These are phyloP conservation scores for Daptonema setosum DNA, from an alignment of 2,888 invertebrate genomes.

Conservation along the genomic window DNA sequence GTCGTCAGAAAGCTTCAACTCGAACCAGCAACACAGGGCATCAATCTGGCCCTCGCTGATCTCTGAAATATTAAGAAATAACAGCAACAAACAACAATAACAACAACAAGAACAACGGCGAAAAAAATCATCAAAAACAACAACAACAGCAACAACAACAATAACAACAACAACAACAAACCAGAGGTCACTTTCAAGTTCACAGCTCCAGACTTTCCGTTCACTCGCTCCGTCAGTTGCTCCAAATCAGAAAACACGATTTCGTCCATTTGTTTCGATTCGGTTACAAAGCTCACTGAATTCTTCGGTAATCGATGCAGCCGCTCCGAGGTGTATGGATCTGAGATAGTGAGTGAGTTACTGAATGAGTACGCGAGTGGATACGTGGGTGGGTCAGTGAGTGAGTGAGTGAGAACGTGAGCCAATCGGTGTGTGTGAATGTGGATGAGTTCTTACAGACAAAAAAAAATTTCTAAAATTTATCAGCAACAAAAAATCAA, in stretches of 20 bases:
- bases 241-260: not conserved
- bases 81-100: no score
- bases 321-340: not conserved
- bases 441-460: not conserved
- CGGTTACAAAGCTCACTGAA: not conserved
- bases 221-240: not conserved
- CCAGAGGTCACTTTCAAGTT: not conserved
- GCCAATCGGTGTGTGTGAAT: not conserved
- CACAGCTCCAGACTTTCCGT: not conserved
- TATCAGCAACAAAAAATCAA: no score
- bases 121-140: no score
- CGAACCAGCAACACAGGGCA: not conserved
- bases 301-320: not conserved
- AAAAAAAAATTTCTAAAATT: no score
- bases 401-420: no score
- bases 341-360: no score
- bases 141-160: no score
- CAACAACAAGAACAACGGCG: no score
- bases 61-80: no score
- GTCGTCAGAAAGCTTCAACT: not conserved
- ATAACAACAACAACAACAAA: no score
- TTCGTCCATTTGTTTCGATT: not conserved
- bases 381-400: no score
- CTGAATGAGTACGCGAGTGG: no score
- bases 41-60: not conserved